A percentile compares a stretch with the other conserved stretches of the same genome.
These are phyloP conservation scores for Parnassius smintheus DNA, from an alignment of 2,888 invertebrate species.

Conservation along the genomic window DNA sequence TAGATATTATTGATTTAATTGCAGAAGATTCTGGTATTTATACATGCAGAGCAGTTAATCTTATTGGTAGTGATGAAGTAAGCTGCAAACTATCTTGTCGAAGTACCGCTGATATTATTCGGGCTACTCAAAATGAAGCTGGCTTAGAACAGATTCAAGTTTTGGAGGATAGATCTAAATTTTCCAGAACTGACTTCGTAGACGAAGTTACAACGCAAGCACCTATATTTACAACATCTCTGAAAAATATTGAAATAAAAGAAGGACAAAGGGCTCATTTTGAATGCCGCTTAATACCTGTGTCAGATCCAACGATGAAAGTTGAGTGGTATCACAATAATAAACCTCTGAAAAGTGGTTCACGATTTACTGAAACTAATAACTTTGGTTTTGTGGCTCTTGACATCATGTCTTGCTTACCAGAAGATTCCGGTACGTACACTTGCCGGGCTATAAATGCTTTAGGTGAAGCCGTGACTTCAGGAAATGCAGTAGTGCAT, in stretches of 20 bases:
- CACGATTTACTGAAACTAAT: conserved; percentile 96
- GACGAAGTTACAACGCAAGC: conserved; percentile 95
- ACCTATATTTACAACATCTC: conserved; percentile 95
- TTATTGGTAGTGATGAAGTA: conserved; percentile 93
- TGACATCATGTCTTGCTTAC: conserved; percentile 96
- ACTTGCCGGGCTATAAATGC: conserved; percentile 96
- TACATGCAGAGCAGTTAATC: conserved; percentile 95
- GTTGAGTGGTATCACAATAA: conserved; percentile 98
- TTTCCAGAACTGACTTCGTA: conserved; percentile 86
- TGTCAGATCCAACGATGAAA: conserved; percentile 95
- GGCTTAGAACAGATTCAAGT: conserved; percentile 94
- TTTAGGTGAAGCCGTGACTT: conserved; percentile 95
- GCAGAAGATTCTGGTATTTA: conserved; percentile 97
- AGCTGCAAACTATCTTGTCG: conserved; percentile 87
- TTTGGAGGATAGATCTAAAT: conserved; percentile 91
- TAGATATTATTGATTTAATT: conserved; percentile 97
- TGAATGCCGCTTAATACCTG: conserved; percentile 95
- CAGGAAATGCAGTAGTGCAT: conserved; percentile 91
- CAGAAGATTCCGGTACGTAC: conserved; percentile 98
- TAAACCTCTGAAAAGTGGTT: conserved; percentile 93
- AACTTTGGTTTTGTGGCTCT: conserved; percentile 98
- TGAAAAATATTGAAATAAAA: conserved; percentile 95
- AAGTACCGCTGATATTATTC: conserved; percentile 90
- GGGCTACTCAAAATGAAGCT: conserved; percentile 92
- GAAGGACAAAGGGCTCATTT: conserved; percentile 97